Percentiles rank a stretch among this genome's conserved stretches.
Evolutionary conservation across 2,113 vertebrate species (phyloP).

Genomic region (Panthera tigris): DNA sequence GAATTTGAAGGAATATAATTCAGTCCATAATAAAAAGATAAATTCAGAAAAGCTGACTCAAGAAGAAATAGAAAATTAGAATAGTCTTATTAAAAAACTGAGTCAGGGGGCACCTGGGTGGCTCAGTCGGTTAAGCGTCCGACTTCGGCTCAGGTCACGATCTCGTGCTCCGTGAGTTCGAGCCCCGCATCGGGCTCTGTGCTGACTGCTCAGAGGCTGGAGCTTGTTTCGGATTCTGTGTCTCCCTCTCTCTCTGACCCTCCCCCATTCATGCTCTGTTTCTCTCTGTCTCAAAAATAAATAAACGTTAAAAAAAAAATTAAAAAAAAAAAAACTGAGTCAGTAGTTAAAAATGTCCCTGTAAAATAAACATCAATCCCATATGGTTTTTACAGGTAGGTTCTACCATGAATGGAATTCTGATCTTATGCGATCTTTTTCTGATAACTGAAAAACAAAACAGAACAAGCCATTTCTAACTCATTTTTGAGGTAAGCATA

Average conservation of each 20-base stretch:
- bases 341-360: not conserved
- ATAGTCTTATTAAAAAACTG: not conserved
- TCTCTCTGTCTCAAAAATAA: no score
- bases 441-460: not conserved
- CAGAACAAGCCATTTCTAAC: not conserved
- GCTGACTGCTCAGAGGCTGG: no score
- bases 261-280: no score
- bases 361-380: not conserved
- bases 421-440: not conserved
- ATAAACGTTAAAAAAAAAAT: no score
- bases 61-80: not conserved
- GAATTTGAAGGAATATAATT: not conserved
- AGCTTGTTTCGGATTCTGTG: no score
- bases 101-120: no score
- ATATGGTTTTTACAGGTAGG: not conserved
- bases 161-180: no score
- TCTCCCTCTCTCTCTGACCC: no score
- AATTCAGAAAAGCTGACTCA: not conserved
- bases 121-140: no score
- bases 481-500: not conserved
- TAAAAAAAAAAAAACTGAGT: not conserved
- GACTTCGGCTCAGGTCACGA: no score
- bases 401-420: not conserved
- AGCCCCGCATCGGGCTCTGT: no score
- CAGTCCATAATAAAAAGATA: not conserved